These are phyloP conservation scores for Timandra comae DNA, from an alignment of 2,888 invertebrate species.

Conservation along the genomic window DNA sequence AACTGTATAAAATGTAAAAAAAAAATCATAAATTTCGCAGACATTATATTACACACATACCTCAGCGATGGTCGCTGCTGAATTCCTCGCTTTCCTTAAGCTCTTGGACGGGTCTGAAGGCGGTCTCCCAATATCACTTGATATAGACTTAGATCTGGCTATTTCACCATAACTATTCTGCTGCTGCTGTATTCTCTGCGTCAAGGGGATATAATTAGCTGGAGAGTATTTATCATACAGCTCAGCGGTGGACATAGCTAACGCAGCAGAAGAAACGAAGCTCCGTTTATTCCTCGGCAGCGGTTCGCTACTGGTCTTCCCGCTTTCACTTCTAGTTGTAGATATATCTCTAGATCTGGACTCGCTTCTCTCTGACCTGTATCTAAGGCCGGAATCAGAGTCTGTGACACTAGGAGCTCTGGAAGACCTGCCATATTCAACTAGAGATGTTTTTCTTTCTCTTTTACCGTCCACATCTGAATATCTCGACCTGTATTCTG, in stretches of 20 bases:
- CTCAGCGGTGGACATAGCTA: constrained; percentile 80
- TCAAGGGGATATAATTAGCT: constrained; percentile 81
- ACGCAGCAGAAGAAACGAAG: constrained; percentile 66
- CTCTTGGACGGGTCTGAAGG: constrained; percentile 52
- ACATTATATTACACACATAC: constrained; percentile 41
- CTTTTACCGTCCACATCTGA: constrained; percentile 60
- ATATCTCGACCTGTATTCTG: constrained; percentile 57
- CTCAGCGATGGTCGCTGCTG: constrained; percentile 60
- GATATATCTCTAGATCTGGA: constrained; percentile 73
- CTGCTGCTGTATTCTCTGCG: constrained; percentile 57
- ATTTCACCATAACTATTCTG: constrained; percentile 54
- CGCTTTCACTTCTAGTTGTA: constrained; percentile 73
- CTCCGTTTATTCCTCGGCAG: constrained; percentile 53
- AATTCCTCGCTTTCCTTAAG: constrained; percentile 49
- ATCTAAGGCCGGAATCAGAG: constrained; percentile 50
- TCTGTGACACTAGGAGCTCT: constrained; percentile 67
- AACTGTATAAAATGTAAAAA: constrained; percentile 6
- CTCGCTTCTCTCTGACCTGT: constrained; percentile 64
- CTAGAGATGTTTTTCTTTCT: constrained; percentile 57
- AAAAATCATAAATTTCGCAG: constrained; percentile 39
- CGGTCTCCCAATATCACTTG: constrained; percentile 75
- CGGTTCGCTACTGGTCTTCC: constrained; percentile 57
- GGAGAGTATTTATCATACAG: constrained; percentile 86
- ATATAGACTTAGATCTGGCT: constrained; percentile 74
- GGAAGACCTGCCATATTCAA: constrained; percentile 52